Conservation (phyloP, 2,113 vertebrate species). For the Tychaedon coryphoeus region DNA sequence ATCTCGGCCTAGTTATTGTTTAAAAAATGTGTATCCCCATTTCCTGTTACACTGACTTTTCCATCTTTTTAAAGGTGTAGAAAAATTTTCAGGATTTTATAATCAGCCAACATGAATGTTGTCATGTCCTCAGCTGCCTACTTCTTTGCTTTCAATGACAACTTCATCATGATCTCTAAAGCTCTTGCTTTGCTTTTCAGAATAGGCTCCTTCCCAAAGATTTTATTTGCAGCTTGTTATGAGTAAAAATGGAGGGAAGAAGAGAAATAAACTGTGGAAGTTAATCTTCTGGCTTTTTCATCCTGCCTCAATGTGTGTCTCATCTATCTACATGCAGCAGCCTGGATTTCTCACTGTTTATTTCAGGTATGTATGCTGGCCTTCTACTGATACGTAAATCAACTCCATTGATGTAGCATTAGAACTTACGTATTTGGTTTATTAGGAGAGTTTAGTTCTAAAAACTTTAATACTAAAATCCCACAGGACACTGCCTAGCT, state of each 20-base stretch:
- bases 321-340: background rate
- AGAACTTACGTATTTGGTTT: background rate
- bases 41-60: background rate
- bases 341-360: background rate
- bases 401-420: background rate
- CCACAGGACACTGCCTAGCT: background rate
- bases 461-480: background rate
- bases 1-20: background rate
- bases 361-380: background rate
- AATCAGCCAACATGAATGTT: background rate
- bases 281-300: background rate
- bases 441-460: background rate
- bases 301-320: background rate
- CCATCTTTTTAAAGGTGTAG: background rate
- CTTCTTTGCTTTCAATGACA: background rate
- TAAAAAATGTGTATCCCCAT: background rate
- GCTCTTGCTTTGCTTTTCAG: background rate
- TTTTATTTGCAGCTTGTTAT: background rate
- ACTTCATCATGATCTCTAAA: background rate
- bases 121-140: background rate
- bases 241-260: background rate
- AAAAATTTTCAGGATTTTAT: background rate
- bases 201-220: background rate
- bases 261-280: background rate
- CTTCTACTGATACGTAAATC: background rate